Percentiles rank a stretch among this genome's conserved stretches.
Conservation (phyloP, 2,888 invertebrate species). For the Synergus laeviventris region DNA sequence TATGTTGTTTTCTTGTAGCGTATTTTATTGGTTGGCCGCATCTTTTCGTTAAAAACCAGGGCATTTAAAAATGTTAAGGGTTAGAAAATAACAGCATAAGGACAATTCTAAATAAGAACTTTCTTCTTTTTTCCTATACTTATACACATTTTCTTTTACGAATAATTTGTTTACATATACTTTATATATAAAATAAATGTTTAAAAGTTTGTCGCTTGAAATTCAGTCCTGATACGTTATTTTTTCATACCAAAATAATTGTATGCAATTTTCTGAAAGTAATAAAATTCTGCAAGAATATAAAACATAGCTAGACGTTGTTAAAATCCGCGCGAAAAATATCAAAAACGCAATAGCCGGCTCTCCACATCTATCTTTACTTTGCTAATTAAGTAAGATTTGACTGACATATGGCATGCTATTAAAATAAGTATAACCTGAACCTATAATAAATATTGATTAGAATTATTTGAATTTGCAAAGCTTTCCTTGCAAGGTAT, state of each 20-base stretch:
- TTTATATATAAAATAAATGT: no score
- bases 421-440: slow-evolving; percentile 59
- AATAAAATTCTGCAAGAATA: no score
- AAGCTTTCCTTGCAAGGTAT: slow-evolving; percentile 59
- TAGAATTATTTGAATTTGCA: slow-evolving; percentile 55
- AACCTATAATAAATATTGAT: slow-evolving; percentile 54
- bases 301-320: no score
- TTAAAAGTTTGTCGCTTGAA: no score
- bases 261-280: no score
- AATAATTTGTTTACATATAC: no score
- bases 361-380: slow-evolving; percentile 53
- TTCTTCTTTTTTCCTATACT: no score
- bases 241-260: no score
- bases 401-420: slow-evolving; percentile 35
- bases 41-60: background rate
- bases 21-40: slow-evolving; percentile 11
- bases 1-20: background rate
- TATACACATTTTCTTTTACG: no score
- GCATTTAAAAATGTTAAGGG: background rate
- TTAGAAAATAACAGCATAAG: background rate
- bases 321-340: background rate
- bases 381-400: slow-evolving; percentile 7
- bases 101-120: background rate
- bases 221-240: no score
- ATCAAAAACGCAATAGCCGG: slow-evolving; percentile 54